Base-by-base conservation (phyloP, 2,888 invertebrate genomes). In the Podotricha telesiphe region DNA sequence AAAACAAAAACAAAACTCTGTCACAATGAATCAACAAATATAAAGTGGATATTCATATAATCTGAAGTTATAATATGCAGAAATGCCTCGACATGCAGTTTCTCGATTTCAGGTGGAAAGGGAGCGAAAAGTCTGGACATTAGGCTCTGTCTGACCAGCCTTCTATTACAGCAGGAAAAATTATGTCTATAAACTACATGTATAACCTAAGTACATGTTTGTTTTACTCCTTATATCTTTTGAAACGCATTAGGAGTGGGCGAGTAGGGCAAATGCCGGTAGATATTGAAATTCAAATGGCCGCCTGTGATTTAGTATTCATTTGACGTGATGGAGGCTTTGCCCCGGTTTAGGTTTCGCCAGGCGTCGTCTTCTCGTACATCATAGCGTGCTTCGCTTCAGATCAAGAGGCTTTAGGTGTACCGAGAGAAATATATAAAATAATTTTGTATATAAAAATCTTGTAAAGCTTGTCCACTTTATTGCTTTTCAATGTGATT, bases 241-340 rank as follows among this genome's bases (percentile, higher is more conserved):
- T 70, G 64, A 78, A 76, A 78, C 76, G 80, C 80, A 84, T 86
- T 84, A 84, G 79, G 79, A 77, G 76, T 74, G 69, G 71, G 67
- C 67, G 61, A 67, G 76, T 78, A 78, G 58, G 70, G 70, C 72
- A 69, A 73, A 78, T 79, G 76, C 78, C 77, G 80, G 81, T 86
- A 88, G 89, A 91, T 91, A 92, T 93, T 93, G 92, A 93, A 91
- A 91, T 90, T 91, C 90, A 90, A 92, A 91, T 90, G 85, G 89
- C 83, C 86, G 79, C 78, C 82, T 87, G 84, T 89, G 92, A 91
- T 92, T 93, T 89, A 90, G 92, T 93, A 93, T 93, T 93, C 92
- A 91, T 93, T 91, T 91, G 92, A 89, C 87, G 91, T 88, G 91
- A 89, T 88, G 89, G 90, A 90, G 89, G 92, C 91, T 89, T 90